Conservation (phyloP, 64 coral and sea anemone genomes). For the Stichodactyla helianthus region DNA sequence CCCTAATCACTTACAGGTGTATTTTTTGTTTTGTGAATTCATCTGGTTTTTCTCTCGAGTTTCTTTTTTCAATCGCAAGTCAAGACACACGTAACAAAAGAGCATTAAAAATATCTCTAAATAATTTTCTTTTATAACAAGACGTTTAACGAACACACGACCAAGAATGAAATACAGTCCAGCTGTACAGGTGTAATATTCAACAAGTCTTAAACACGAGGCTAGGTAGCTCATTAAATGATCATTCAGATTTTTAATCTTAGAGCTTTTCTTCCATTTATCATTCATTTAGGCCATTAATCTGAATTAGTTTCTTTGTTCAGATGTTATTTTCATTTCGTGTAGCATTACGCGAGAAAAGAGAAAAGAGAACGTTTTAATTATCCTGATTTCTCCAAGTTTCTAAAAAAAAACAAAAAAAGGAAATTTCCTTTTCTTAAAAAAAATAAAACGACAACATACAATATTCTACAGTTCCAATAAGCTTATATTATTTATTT, state of each 20-base stretch:
- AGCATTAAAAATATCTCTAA: constrained; percentile 2
- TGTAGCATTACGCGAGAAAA: neutral
- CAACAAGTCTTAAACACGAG: constrained; percentile 6
- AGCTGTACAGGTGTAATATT: constrained; percentile 5
- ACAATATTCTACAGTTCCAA: no score
- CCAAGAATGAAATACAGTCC: neutral
- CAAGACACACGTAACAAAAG: neutral
- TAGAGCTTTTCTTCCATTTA: neutral
- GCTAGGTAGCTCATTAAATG: neutral
- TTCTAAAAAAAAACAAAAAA: no score
- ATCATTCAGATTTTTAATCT: neutral
- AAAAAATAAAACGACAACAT: no score
- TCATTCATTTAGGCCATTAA: neutral
- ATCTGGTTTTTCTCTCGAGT: neutral
- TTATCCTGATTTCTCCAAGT: neutral
- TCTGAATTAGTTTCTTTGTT: neutral
- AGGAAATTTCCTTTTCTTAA: no score
- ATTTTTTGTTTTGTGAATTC: neutral
- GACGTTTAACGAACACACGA: constrained; percentile 3
- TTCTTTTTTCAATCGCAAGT: neutral
- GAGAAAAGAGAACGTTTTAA: neutral
- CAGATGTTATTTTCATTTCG: neutral
- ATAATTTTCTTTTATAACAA: neutral
- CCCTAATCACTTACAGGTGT: neutral
- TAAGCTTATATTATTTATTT: no score